Evolutionary conservation across 2,888 invertebrate genomes (phyloP).

Genomic region (Hymenopus coronatus): DNA sequence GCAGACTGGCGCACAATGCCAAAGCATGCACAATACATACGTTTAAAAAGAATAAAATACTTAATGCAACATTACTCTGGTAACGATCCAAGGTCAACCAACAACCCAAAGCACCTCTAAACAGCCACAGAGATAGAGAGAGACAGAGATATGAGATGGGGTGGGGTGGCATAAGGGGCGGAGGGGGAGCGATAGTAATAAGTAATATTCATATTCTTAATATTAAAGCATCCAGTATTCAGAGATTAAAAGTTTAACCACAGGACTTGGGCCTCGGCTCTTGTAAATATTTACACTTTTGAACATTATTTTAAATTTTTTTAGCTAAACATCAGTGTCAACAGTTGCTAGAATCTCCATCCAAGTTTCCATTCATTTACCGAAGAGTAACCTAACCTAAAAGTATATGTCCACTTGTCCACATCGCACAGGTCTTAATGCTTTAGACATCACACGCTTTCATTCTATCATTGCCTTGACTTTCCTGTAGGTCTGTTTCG

Average conservation of each 20-base stretch:
- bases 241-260: background rate
- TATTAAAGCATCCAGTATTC: background rate
- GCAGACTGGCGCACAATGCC: background rate
- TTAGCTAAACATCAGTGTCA: no score
- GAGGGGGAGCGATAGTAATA: background rate
- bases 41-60: background rate
- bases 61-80: background rate
- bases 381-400: no score
- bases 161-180: background rate
- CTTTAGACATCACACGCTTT: no score
- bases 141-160: slow-evolving; percentile 26
- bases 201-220: background rate
- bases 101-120: slow-evolving; percentile 24
- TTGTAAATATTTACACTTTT: background rate
- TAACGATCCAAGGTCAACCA: background rate
- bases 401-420: no score
- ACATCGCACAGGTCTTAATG: no score
- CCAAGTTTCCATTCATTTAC: no score
- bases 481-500: no score
- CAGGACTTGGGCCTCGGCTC: background rate
- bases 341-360: no score
- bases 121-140: slow-evolving; percentile 33
- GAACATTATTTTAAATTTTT: no score
- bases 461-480: no score
- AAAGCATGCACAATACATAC: background rate